Evolutionary conservation across 2,888 invertebrate species (phyloP).

Genomic region (Xylophagus ater): DNA sequence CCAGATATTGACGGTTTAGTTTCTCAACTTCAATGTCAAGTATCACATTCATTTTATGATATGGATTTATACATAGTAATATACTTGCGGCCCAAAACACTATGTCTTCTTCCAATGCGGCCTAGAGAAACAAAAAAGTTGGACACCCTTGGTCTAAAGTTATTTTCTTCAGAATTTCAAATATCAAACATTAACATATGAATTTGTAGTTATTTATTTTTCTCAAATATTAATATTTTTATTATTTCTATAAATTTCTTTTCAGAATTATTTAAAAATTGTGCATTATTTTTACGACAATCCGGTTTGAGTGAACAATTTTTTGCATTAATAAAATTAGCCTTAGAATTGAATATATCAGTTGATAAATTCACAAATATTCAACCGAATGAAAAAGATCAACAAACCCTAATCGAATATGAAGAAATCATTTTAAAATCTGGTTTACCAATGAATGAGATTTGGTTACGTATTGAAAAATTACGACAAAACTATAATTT

Average conservation of each 20-base stretch:
- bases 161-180: too few relatives aligned
- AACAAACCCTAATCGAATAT: constrained; percentile 41
- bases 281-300: constrained; percentile 50
- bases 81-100: too few relatives aligned
- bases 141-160: too few relatives aligned
- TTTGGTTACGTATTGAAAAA: constrained; percentile 66
- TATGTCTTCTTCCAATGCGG: too few relatives aligned
- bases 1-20: too few relatives aligned
- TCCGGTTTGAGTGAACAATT: constrained; percentile 65
- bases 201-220: too few relatives aligned
- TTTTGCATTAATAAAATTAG: constrained; percentile 58
- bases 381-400: constrained; percentile 26
- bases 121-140: too few relatives aligned
- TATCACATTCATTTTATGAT: too few relatives aligned
- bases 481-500: constrained; percentile 62
- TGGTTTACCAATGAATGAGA: constrained; percentile 57
- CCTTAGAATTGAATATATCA: constrained; percentile 54
- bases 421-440: constrained; percentile 52
- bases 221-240: too few relatives aligned
- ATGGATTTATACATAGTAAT: too few relatives aligned
- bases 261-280: constrained; percentile 42
- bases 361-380: constrained; percentile 33
- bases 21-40: too few relatives aligned
- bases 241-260: constrained; percentile 29
- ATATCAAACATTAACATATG: too few relatives aligned